Percentiles rank a stretch among this genome's conserved stretches.
phyloP scores from a whole-genome alignment of 2,113 vertebrate genomes.

The Aptenodytes forsteri region DNA sequence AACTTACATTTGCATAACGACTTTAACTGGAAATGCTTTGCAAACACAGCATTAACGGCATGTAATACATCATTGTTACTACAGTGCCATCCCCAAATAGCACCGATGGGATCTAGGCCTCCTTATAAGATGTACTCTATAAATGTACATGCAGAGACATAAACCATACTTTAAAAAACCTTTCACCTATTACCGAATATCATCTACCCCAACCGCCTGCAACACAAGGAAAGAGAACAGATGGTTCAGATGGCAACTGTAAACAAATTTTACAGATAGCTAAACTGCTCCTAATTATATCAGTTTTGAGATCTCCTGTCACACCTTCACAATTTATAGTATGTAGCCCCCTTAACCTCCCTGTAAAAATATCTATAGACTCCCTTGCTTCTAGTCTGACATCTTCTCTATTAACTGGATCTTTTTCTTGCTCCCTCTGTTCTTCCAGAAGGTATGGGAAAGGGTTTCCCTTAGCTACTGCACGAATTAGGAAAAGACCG shows the following conservation, averaged over 20 bases:
- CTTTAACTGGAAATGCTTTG: slow-evolving; percentile 29
- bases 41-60: slow-evolving; percentile 11
- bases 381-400: background rate
- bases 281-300: slow-evolving; percentile 8
- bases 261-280: slow-evolving; percentile 44
- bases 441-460: background rate
- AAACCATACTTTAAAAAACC: slow-evolving; percentile 13
- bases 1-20: slow-evolving; percentile 1
- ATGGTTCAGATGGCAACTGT: slow-evolving; percentile 19
- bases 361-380: background rate
- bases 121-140: background rate
- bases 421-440: background rate
- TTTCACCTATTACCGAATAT: background rate
- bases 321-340: background rate
- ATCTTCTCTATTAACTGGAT: background rate
- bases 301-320: background rate
- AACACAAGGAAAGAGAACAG: slow-evolving; percentile 3
- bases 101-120: background rate
- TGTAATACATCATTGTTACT: background rate
- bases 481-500: background rate
- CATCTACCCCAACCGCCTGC: background rate
- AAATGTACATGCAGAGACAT: background rate
- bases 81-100: background rate
- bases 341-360: background rate
- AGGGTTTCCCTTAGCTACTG: background rate